phyloP scores from a whole-genome alignment of 2,888 invertebrate species.

The Calameuta idolon region DNA sequence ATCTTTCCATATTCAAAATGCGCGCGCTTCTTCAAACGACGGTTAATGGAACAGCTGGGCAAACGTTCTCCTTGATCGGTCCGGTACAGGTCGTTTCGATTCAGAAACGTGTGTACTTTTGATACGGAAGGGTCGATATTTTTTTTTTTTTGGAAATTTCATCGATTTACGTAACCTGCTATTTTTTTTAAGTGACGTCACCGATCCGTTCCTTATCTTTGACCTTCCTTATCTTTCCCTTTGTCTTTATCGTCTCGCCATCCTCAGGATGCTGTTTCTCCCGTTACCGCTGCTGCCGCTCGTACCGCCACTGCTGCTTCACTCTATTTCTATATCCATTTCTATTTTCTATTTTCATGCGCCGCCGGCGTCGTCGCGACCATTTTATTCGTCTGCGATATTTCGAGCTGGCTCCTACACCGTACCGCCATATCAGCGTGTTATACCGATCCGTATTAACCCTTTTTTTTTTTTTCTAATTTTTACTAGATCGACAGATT shows the following conservation, averaged over 20 bases:
- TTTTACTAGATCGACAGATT: too few relatives aligned
- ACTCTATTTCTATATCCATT: constrained; percentile 57
- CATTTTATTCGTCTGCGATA: constrained; percentile 64
- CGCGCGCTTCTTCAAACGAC: not conserved
- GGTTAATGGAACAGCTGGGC: not conserved
- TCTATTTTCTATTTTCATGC: constrained; percentile 59
- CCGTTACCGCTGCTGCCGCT: not conserved
- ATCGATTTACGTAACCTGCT: not conserved
- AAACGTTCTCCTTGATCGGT: not conserved
- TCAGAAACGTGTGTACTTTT: fast-evolving
- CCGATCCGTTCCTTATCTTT: not conserved
- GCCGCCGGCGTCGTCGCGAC: constrained; percentile 47
- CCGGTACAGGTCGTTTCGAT: not conserved
- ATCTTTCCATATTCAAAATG: not conserved
- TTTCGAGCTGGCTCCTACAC: constrained; percentile 46
- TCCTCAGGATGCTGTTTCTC: not conserved
- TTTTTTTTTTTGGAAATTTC: not conserved
- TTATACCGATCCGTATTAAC: not conserved
- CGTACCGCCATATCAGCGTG: not conserved
- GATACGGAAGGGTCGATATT: not conserved
- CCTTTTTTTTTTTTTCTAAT: not conserved
- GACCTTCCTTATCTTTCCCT: not conserved
- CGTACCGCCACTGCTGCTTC: not conserved
- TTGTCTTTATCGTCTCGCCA: not conserved
- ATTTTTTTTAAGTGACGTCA: not conserved